Base-by-base conservation (phyloP, 2,113 vertebrate genomes). In the Peromyscus californicus region DNA sequence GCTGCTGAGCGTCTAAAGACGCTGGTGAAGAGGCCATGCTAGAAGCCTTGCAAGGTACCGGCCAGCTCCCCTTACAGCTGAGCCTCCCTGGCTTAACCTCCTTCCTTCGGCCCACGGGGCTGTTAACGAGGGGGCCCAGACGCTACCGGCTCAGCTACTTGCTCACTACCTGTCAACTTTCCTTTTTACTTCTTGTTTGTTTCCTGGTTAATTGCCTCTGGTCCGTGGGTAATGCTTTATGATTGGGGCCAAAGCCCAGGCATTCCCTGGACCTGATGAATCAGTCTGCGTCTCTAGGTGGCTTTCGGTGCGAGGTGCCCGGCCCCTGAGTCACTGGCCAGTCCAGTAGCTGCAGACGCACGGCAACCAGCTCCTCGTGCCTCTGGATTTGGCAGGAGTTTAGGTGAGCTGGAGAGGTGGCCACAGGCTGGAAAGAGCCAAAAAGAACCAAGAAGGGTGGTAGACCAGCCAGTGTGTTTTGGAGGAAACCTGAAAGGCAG, bases 121-220 rank as follows among this genome's bases (percentile, higher is more conserved):
- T 0, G 2, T 78, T 75, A 74, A 51, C 12, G 54, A 89, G 45
- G 89, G 96, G 57, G 82, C 78, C 11, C 19, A 1, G 31, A 78
- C 0, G 6, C 87, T 36, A 16, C 15, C 26, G 70, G 70, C 12
- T 67, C 65, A 65, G 63, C 63, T 26, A 31, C 63, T 67, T 76
- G 82, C 86, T 96, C 48, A 63, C 36, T 29, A 1, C 19, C 7
- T 89, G 91, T 84, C 67, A 54, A 96, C 96, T 97, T 97, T 97
- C 93, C 95, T 96, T 97, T 98, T 97, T 96, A 57, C 63, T 63
- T 93, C 82, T 95, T 94, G 89, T 96, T 97, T 98, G 89, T 94
- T 95, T 79, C 82, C 91, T 21, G 9, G 92, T 90, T 96, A 96
- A 96, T 93, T 94, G 90, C 87, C 86, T 96, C 82, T 59, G 48